Evolutionary conservation across 2,888 invertebrate species (phyloP), one percentile per base, ranked within the genome.

Genomic region (Odontomyia ornata): DNA sequence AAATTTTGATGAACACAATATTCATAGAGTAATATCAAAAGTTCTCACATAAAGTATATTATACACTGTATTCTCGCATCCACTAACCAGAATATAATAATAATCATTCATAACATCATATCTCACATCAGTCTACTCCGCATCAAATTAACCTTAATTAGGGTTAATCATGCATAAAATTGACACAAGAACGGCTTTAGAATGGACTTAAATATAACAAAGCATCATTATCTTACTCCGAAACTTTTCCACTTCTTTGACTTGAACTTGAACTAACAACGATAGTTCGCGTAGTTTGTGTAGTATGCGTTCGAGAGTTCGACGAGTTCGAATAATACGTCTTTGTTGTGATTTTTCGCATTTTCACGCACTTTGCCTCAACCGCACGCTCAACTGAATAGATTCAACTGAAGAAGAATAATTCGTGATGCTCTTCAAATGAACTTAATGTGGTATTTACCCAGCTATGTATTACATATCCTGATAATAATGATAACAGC

Each of bases 321-420:
- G 65, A 65, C 9, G 30, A 43, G 18, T 4, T 65, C 5, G 65
- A 65, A 18, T 36, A 65, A 43, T 18, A 65, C 11, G 65, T 65
- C 36, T 65, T 28, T 13, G 36, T 65, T 9, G 36, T 65, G 18
- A 36, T n/a, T 30, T 65, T 65, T n/a, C 65, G 65, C 65, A 65
- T 65, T 65, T 65, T 36, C 65, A 21, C 65, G 4, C 57, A 21
- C 2, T 11, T 1, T 9, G 4, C 2, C 5, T 18, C n/a, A 60
- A 9, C 25, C 57, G 57, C 65, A 65, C 65, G n/a, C 30, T 65
- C 15, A 7, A 65, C 30, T 18, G 15, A 65, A 15, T 4, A 15
- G 13, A 36, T 15, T 36, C 30, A 65, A 65, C 65, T 65, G 65
- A 65, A 36, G 65, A 65, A 65, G 65, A 64, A 64, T 23, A 28